Percentiles rank a stretch among this genome's conserved stretches.
These are phyloP conservation scores for Cyprinodon diabolis DNA, from an alignment of 2,797 vertebrate species.

Conservation along the genomic window DNA sequence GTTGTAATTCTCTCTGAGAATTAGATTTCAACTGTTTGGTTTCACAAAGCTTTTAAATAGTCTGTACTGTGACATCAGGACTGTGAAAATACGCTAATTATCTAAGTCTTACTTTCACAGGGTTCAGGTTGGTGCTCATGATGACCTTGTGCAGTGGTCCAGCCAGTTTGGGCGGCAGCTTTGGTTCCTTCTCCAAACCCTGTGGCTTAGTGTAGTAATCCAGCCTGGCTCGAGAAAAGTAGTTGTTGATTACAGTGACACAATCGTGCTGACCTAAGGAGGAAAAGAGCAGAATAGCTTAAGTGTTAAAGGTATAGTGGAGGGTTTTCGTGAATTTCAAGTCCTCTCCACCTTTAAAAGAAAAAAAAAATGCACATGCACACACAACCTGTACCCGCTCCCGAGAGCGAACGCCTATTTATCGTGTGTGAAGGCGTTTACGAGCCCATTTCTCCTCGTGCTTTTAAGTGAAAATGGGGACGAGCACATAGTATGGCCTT, in stretches of 20 bases:
- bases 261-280: constrained; percentile 94
- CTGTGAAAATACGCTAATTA: neutral
- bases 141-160: constrained; percentile 97
- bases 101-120: constrained; percentile 86
- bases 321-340: too few species aligned
- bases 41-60: neutral
- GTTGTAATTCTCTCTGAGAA: too few species aligned
- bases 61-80: neutral
- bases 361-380: too few species aligned
- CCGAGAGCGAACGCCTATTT: too few species aligned
- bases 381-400: too few species aligned
- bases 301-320: neutral
- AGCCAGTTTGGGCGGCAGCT: constrained; percentile 89
- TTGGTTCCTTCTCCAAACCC: constrained; percentile 94
- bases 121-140: constrained; percentile 95
- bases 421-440: too few species aligned
- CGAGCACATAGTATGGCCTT: too few species aligned
- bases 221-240: constrained; percentile 93
- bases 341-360: too few species aligned
- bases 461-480: too few species aligned
- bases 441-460: too few species aligned
- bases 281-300: neutral
- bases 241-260: constrained; percentile 98
- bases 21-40: neutral
- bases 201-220: constrained; percentile 96